Evolutionary conservation across 1,140 invertebrate genomes (phyloP), one percentile per base, ranked within the genome.

Genomic region (Agrypnia vestita): DNA sequence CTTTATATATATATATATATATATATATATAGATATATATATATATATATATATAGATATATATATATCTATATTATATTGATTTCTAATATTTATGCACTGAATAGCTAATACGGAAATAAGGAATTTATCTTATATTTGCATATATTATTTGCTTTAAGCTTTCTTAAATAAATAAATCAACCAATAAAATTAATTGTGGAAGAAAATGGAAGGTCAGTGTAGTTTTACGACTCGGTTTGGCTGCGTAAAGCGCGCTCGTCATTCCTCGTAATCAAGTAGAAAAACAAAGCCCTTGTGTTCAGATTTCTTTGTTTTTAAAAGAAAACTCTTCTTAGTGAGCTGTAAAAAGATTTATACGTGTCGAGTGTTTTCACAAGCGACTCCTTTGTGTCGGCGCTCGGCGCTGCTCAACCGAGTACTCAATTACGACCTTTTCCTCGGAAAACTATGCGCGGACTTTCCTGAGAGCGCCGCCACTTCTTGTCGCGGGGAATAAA

Each of bases 401-500:
- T 8, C 47, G 15, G 10, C 67, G 13, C 47, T 71, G 17, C 67
- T 21, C 13, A 12, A 46, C 46, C 46, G 67, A 71, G 67, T 71
- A 25, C 67, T 71, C 21, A 71, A 71, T 71, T 71, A 71, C 67
- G 46, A 71, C n/a, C 8, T 51, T 71, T 49, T 19, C 46, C 47
- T 51, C 17, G 15, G 17, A 12, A 12, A 62, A 21, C 15, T 35
- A 62, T 11, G 25, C 49, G 11, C 21, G 4, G 0, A 0, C 25
- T 6, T 21, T 11, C 17, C 11, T 11, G 19, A 35, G 25, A 62
- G 25, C 6, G 15, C 25, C 59, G 21, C 10, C 25, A 62, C 59
- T 17, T 35, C 25, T 35, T 21, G 59, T n/a, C 7, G 17, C 13
- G 19, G 3, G 25, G 25, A 62, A 62, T 13, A 64, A 35, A 64